These are phyloP conservation scores for Azemiops feae DNA, from an alignment of 2,113 vertebrate species.

Conservation along the genomic window DNA sequence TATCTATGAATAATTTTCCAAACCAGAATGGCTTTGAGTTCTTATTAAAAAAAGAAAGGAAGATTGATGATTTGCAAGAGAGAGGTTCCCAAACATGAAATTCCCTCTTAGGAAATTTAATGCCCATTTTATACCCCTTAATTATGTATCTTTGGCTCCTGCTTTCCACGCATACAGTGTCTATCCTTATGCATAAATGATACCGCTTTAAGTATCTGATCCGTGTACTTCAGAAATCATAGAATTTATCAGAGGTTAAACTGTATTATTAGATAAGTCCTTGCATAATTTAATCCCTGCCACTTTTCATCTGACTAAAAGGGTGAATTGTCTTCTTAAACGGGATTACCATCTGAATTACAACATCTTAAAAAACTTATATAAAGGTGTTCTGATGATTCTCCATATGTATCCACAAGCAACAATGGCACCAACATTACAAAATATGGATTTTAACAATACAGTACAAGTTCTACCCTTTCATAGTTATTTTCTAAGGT, in stretches of 20 bases:
- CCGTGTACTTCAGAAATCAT: background rate
- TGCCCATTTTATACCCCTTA: background rate
- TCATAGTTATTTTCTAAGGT: background rate
- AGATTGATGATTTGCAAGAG: background rate
- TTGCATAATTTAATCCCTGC: background rate
- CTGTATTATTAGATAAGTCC: background rate
- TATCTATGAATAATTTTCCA: slow-evolving; percentile 28
- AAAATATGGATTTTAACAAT: background rate
- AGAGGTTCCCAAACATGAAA: slow-evolving; percentile 6
- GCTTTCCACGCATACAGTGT: background rate
- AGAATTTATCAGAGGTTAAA: background rate
- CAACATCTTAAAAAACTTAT: background rate
- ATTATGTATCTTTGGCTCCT: background rate
- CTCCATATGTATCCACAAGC: background rate
- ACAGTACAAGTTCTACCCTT: background rate
- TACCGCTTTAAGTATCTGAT: background rate
- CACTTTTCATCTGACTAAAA: background rate
- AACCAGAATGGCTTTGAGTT: background rate
- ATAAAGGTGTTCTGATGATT: background rate
- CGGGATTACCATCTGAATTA: background rate
- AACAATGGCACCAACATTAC: background rate
- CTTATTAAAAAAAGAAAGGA: background rate
- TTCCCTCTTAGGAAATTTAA: slow-evolving; percentile 5
- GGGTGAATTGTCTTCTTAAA: background rate
- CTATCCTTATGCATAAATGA: background rate